phyloP scores from a whole-genome alignment of 1,140 invertebrate species.

The Caenorhabditis inopinata region DNA sequence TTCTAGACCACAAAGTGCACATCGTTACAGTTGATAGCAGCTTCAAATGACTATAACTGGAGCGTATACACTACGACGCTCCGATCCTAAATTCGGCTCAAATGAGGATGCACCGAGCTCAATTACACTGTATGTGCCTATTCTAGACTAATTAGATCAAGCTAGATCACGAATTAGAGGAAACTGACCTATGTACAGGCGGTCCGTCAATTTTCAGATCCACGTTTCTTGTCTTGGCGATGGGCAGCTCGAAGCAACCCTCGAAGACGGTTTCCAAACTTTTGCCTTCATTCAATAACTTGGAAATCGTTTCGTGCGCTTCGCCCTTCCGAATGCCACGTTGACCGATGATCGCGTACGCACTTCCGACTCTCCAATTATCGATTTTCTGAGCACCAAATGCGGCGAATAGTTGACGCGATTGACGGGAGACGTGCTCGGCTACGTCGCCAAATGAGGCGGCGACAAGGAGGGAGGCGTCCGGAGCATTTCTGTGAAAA shows the following conservation, averaged over 20 bases:
- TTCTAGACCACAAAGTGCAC: too few relatives aligned
- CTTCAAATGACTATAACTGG: too few relatives aligned
- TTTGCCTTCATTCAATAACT: neutral
- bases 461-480: neutral
- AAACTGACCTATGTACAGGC: neutral
- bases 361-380: conserved; percentile 19
- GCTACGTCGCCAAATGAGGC: conserved; percentile 41
- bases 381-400: conserved; percentile 27
- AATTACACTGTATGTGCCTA: too few relatives aligned
- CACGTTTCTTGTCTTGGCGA: neutral
- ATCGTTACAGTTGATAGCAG: too few relatives aligned
- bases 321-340: conserved; percentile 16
- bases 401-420: neutral
- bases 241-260: conserved; percentile 36
- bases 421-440: conserved; percentile 26
- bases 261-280: conserved; percentile 35
- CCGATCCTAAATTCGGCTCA: too few relatives aligned
- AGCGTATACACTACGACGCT: too few relatives aligned
- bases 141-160: too few relatives aligned
- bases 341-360: conserved; percentile 36
- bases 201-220: conserved; percentile 8
- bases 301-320: conserved; percentile 25
- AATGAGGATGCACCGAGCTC: too few relatives aligned
- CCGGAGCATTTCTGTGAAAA: neutral
- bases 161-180: neutral